A percentile compares a stretch with the other conserved stretches of the same genome.
Evolutionary conservation across 1,140 invertebrate genomes (phyloP).

Genomic region (Pseudomyrmex sp.): DNA sequence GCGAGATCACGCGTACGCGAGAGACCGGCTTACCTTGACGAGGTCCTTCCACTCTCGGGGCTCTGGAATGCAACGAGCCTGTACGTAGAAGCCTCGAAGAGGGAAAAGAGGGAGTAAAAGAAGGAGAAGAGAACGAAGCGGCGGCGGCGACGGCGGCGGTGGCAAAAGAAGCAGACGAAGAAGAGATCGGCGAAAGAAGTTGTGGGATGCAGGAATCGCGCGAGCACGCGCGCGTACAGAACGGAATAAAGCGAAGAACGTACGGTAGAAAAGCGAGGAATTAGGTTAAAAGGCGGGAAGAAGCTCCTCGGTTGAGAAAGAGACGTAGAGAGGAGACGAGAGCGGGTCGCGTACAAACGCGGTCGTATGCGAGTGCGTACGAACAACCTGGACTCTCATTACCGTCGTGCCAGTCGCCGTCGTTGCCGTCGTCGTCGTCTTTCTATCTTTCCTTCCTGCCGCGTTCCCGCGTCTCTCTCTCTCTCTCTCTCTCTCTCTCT

Average conservation of each 20-base stretch:
- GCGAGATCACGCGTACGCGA: conserved; percentile 62
- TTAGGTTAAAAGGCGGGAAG: conserved; percentile 65
- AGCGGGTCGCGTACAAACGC: neutral
- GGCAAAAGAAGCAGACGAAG: neutral
- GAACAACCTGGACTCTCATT: conserved; percentile 56
- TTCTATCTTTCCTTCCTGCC: neutral
- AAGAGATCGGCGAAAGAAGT: conserved; percentile 43
- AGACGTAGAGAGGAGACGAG: neutral
- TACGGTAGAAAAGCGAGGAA: conserved; percentile 39
- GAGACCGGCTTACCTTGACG: conserved; percentile 84
- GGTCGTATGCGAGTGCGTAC: conserved; percentile 6
- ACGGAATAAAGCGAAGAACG: conserved; percentile 20
- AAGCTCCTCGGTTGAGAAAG: neutral
- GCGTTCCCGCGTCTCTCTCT: neutral
- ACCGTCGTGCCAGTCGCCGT: neutral
- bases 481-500: conserved; percentile 27
- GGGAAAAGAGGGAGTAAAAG: conserved; percentile 19
- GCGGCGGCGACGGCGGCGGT: neutral
- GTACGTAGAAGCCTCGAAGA: conserved; percentile 58
- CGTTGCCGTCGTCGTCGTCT: neutral
- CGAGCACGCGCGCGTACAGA: conserved; percentile 19
- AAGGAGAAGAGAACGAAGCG: conserved; percentile 52
- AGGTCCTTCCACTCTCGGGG: conserved; percentile 83
- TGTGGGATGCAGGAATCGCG: conserved; percentile 37
- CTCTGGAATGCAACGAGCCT: conserved; percentile 77